These are phyloP conservation scores for Laterallus jamaicensis DNA, from an alignment of 2,113 vertebrate genomes.

Conservation along the genomic window DNA sequence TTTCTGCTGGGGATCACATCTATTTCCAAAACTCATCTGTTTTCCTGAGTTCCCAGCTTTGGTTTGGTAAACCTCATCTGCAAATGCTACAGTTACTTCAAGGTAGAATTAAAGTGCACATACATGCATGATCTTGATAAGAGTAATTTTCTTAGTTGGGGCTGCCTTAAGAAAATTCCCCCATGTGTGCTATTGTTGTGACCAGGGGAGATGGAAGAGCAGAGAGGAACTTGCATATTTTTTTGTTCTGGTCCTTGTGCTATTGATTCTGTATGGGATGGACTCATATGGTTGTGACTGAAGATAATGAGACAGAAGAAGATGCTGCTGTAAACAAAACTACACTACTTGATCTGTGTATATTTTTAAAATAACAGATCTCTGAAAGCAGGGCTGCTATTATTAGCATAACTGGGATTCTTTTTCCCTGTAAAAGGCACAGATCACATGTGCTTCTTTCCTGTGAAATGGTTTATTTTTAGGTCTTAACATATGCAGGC, in stretches of 20 bases:
- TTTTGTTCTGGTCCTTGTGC: not conserved
- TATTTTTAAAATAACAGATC: not conserved
- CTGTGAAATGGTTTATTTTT: conserved; percentile 38
- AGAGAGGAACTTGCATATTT: not conserved
- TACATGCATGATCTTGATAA: not conserved
- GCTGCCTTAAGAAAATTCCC: not conserved
- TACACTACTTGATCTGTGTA: not conserved
- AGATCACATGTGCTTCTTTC: not conserved
- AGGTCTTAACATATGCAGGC: not conserved
- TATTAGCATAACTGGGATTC: not conserved
- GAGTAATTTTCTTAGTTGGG: not conserved
- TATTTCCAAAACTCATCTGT: not conserved
- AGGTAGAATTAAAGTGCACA: not conserved
- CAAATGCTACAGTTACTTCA: not conserved
- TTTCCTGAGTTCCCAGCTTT: not conserved
- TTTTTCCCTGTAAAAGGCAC: not conserved
- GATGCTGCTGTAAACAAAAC: not conserved
- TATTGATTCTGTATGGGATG: not conserved
- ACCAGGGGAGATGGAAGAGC: not conserved
- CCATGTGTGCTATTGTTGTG: not conserved
- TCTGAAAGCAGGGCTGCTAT: not conserved
- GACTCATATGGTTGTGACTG: not conserved
- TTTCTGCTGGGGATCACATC: not conserved
- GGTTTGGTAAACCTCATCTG: not conserved
- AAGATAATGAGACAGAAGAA: not conserved